Conservation (phyloP, 37 sponge, comb jelly and placozoan species). For the Tethya wilhelma region DNA sequence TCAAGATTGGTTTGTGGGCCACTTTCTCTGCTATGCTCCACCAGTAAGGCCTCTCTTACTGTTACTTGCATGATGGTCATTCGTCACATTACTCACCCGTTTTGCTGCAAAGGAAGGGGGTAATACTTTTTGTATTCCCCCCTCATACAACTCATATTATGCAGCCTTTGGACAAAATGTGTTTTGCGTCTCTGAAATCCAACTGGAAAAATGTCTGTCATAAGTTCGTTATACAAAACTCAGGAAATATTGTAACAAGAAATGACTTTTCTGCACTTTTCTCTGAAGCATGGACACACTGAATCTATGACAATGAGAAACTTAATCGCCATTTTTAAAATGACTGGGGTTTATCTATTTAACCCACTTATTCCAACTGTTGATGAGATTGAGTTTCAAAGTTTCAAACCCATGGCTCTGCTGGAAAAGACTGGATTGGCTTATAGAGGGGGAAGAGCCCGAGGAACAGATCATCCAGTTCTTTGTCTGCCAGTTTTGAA, state of each 20-base stretch:
- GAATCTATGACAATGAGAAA: too few species aligned
- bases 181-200: slow-evolving; percentile 13
- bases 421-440: too few species aligned
- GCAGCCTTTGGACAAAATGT: slow-evolving; percentile 18
- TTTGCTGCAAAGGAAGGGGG: neutral
- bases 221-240: neutral
- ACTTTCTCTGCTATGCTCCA: slow-evolving; percentile 29
- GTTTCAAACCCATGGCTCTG: too few species aligned
- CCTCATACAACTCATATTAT: slow-evolving; percentile 31
- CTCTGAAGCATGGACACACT: too few species aligned
- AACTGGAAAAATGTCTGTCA: slow-evolving; percentile 19
- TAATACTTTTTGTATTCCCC: slow-evolving; percentile 17
- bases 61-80: slow-evolving; percentile 40
- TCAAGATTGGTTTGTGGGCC: neutral
- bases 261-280: too few species aligned
- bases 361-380: too few species aligned
- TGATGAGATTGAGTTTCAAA: too few species aligned
- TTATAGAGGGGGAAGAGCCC: too few species aligned
- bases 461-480: too few species aligned
- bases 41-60: slow-evolving; percentile 21
- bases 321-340: too few species aligned
- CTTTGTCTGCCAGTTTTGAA: too few species aligned
- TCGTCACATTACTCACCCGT: slow-evolving; percentile 23
- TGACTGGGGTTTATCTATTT: too few species aligned
- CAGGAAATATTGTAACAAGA: neutral